Evolutionary conservation across 2,113 vertebrate genomes (phyloP).

Genomic region (Macrotis lagotis): DNA sequence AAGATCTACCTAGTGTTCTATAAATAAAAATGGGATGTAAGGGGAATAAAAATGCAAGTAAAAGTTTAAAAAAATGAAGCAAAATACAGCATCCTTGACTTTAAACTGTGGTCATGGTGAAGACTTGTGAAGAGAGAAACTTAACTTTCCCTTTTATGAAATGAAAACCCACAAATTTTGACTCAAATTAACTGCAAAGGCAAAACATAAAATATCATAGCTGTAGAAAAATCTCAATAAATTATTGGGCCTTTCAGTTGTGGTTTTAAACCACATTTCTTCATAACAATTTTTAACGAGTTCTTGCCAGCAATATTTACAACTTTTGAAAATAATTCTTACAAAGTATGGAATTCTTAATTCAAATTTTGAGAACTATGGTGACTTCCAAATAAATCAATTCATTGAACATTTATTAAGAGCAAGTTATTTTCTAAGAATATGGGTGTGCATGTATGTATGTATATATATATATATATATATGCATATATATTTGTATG

Average conservation of each 20-base stretch:
- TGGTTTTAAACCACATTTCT: conserved; percentile 19
- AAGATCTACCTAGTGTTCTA: not conserved
- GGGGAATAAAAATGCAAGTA: not conserved
- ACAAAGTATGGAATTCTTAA: not conserved
- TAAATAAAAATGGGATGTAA: conserved; percentile 10
- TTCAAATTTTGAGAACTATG: conserved; percentile 5
- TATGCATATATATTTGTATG: too few relatives aligned
- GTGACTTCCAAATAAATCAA: not conserved
- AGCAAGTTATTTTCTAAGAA: conserved; percentile 13
- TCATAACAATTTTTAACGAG: conserved; percentile 46
- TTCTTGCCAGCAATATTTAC: conserved; percentile 30
- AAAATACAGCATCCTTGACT: not conserved
- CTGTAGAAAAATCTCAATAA: conserved; percentile 18
- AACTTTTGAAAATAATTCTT: conserved; percentile 14
- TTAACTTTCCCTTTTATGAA: not conserved
- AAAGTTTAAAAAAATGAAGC: not conserved
- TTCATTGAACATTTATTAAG: conserved; percentile 14
- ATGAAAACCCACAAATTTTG: conserved; percentile 37
- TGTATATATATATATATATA: not conserved
- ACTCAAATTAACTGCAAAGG: conserved; percentile 33
- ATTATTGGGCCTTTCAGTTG: not conserved
- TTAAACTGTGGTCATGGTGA: not conserved
- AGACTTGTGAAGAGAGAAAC: not conserved
- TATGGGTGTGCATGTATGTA: too few relatives aligned
- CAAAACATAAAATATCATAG: not conserved